Evolutionary conservation across 1,140 invertebrate genomes (phyloP), one percentile per base, ranked within the genome.

Genomic region (Drosophila rhopaloa): DNA sequence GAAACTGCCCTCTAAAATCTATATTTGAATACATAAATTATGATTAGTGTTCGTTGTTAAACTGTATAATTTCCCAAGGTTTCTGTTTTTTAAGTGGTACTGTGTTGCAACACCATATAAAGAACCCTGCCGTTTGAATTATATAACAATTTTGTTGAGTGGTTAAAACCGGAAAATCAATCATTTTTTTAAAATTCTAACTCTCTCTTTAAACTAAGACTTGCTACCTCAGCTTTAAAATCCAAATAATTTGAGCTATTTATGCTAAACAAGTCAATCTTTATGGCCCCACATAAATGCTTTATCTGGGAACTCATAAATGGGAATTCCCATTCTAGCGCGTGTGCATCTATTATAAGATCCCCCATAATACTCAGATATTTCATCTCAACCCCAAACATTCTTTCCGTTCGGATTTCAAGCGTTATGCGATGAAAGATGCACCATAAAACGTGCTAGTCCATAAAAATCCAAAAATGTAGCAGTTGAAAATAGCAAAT

Each of bases 261-360:
- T 70, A 71, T 57, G 67, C 67, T 29, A 14, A 40, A 27, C 48
- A 44, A 70, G 66, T 67, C 66, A 37, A 41, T 71, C 50, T 71
- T 68, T 56, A 68, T 48, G 62, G 50, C 27, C 38, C 50, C 50
- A 40, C 63, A 71, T 71, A 70, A 71, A 71, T 47, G 65, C 50
- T 70, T 70, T 58, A 71, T 41, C 29, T 24, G 51, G 46, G 43
- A 70, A 70, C 38, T 14, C 61, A 68, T 71, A 57, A 57, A 71
- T 29, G 41, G 24, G 40, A 57, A 70, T 71, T 70, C 41, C 16
- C 32, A 10, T 5, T 19, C 10, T 9, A 19, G 50, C 50, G 44
- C 43, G 67, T 57, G 43, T 48, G 48, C 66, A 56, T 67, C 16
- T 29, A 54, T 47, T 55, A 54, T 43, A 50, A 16, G 35, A 38